Conservation (phyloP, 2,888 invertebrate species). For the Abrostola tripartita region DNA sequence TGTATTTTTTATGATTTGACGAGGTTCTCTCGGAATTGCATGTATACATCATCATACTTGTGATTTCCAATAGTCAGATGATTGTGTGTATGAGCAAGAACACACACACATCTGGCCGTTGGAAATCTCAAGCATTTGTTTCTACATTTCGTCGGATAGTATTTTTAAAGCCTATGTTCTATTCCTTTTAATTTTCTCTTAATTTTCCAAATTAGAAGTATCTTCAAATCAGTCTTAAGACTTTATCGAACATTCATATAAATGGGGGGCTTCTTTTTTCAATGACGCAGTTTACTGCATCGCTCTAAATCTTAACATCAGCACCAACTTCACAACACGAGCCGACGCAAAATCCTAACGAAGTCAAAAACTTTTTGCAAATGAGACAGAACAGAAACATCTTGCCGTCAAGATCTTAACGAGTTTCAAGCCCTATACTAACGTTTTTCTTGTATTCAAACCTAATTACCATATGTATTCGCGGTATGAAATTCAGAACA, state of each 20-base stretch:
- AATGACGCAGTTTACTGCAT: neutral
- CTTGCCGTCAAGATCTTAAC: conserved; percentile 62
- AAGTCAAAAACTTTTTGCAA: conserved; percentile 37
- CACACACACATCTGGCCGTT: too few relatives aligned
- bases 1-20: conserved; percentile 30
- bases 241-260: too few relatives aligned
- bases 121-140: neutral
- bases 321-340: conserved; percentile 17
- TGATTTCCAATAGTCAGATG: too few relatives aligned
- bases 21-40: conserved; percentile 3
- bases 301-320: neutral
- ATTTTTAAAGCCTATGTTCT: neutral
- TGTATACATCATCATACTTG: too few relatives aligned
- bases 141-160: too few relatives aligned
- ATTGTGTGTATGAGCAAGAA: too few relatives aligned
- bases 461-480: conserved; percentile 83
- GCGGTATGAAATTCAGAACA: conserved; percentile 84
- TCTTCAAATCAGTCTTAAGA: too few relatives aligned
- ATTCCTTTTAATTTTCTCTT: too few relatives aligned
- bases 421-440: conserved; percentile 64
- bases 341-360: conserved; percentile 22
- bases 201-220: too few relatives aligned
- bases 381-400: conserved; percentile 36
- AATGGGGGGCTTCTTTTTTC: neutral
- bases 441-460: conserved; percentile 77